Conservation (phyloP, 2,113 vertebrate species). For the Nematolebias whitei region DNA sequence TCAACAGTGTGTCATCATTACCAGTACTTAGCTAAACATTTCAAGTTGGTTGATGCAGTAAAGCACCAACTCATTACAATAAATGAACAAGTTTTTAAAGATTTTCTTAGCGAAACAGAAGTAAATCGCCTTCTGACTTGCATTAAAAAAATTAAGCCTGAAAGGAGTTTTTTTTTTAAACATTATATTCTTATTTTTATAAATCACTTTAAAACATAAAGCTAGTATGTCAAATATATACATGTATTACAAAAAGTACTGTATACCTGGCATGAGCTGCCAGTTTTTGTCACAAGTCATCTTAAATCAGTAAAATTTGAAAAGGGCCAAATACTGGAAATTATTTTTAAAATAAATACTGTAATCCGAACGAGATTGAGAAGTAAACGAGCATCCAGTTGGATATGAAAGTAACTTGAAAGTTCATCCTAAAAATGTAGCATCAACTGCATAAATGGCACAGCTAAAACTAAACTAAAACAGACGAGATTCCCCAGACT, state of each 20-base stretch:
- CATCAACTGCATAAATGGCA: background rate
- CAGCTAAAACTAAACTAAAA: background rate
- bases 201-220: background rate
- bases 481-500: conserved; percentile 9
- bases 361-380: no score
- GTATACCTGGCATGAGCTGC: background rate
- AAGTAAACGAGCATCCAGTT: no score
- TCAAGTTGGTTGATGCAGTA: background rate
- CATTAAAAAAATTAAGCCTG: background rate
- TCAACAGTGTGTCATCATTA: background rate
- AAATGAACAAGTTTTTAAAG: background rate
- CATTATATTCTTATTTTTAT: no score
- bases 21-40: background rate
- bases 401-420: background rate
- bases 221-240: background rate
- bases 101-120: background rate
- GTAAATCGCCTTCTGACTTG: background rate
- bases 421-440: no score
- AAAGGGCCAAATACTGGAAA: background rate
- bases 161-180: background rate
- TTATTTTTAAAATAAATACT: no score
- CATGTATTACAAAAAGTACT: background rate
- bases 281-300: background rate
- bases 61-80: background rate
- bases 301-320: background rate